Percentiles rank a stretch among this genome's conserved stretches.
phyloP scores from a whole-genome alignment of 1,140 invertebrate species.

The Brachionus sp. region DNA sequence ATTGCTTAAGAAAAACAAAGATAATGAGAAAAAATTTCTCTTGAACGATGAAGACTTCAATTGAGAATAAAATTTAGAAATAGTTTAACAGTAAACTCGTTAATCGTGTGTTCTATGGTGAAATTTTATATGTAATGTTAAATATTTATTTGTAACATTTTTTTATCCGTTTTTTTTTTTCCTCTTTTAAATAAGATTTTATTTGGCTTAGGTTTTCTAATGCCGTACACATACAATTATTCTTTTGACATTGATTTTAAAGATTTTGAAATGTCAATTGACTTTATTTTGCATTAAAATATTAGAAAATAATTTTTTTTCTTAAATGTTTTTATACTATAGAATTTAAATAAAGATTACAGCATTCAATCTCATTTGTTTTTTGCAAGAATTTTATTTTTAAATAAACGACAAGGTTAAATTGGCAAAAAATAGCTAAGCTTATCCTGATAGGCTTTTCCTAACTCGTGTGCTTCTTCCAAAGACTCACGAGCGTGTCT shows the following conservation, averaged over 20 bases:
- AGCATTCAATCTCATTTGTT: neutral
- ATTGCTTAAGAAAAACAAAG: constrained; percentile 33
- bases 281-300: neutral
- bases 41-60: constrained; percentile 42
- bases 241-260: neutral
- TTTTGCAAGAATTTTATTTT: no score
- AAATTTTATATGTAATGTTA: constrained; percentile 5
- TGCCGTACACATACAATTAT: neutral
- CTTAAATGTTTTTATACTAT: neutral
- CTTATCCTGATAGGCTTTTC: no score
- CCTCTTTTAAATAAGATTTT: neutral
- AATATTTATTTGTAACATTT: neutral
- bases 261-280: neutral
- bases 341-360: neutral
- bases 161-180: neutral
- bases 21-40: constrained; percentile 44
- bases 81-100: neutral
- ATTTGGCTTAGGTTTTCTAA: neutral
- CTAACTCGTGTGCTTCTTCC: no score
- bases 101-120: neutral
- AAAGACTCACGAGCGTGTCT: no score
- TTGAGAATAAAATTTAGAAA: constrained; percentile 24
- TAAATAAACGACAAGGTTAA: no score
- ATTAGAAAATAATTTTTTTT: neutral
- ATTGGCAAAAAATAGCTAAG: no score